phyloP scores from a whole-genome alignment of 2,113 vertebrate genomes.

The Cathartes aura region DNA sequence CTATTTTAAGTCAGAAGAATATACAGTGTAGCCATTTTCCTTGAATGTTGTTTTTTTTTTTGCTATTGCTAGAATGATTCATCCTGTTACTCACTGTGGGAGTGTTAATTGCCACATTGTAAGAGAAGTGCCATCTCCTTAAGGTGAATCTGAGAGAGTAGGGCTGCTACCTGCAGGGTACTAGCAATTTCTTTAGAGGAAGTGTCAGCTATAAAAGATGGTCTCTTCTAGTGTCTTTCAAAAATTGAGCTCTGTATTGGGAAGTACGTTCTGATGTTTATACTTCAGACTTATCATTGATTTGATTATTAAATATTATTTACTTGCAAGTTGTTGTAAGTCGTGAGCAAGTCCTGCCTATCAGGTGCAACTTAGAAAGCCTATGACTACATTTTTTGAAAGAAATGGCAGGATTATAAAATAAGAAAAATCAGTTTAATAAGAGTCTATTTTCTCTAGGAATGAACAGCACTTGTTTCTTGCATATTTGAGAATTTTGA shows the following conservation, averaged over 20 bases:
- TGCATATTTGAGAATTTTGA: background rate
- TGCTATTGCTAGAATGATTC: background rate
- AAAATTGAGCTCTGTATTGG: background rate
- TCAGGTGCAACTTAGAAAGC: background rate
- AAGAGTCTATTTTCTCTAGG: background rate
- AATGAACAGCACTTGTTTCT: background rate
- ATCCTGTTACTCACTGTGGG: background rate
- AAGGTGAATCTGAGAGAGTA: background rate
- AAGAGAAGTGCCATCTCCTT: background rate
- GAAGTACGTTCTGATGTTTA: background rate
- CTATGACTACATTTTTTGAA: background rate
- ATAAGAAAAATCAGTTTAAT: background rate
- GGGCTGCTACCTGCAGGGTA: background rate
- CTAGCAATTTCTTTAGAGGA: background rate
- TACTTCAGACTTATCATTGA: background rate
- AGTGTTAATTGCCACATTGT: background rate
- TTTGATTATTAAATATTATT: background rate
- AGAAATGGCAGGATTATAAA: background rate
- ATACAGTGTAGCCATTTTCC: background rate
- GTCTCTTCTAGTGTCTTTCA: background rate
- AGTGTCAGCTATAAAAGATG: background rate
- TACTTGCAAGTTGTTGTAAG: rapidly evolving
- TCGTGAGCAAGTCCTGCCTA: background rate
- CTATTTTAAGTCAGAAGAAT: background rate
- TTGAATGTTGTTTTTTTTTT: background rate